Evolutionary conservation across 2,888 invertebrate genomes (phyloP).

Genomic region (Pomacea canaliculata): DNA sequence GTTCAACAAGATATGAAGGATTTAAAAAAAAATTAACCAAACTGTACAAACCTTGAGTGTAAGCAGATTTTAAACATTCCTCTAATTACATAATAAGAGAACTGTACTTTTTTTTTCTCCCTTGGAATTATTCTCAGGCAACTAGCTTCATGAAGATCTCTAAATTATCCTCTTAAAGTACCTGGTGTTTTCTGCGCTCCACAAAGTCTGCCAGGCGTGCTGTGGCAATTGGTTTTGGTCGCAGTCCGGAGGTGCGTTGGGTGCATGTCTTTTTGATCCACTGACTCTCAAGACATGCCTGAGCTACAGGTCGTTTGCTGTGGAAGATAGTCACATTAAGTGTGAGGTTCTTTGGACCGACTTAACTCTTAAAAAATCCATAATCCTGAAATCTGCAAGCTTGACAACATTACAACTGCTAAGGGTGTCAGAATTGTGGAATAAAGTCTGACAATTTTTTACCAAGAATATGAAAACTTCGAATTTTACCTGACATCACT

Average conservation of each 20-base stretch:
- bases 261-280: conserved; percentile 60
- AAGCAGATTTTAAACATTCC: no score
- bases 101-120: no score
- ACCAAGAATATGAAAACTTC: no score
- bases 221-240: conserved; percentile 58
- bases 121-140: no score
- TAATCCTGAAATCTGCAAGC: neutral
- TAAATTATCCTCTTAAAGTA: conserved; percentile 22
- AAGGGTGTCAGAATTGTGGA: no score
- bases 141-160: no score
- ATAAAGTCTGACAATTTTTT: no score
- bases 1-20: neutral
- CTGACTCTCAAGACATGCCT: conserved; percentile 54
- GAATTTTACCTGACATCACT: no score
- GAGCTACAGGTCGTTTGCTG: conserved; percentile 61
- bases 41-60: neutral
- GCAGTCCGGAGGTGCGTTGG: conserved; percentile 44
- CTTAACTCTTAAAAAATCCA: neutral
- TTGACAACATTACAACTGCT: no score
- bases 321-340: conserved; percentile 17
- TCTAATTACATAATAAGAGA: no score
- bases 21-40: neutral
- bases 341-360: neutral
- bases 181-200: conserved; percentile 64
- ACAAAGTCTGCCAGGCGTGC: conserved; percentile 61